Evolutionary conservation across 2,888 invertebrate genomes (phyloP).

Genomic region (Panopea generosa): DNA sequence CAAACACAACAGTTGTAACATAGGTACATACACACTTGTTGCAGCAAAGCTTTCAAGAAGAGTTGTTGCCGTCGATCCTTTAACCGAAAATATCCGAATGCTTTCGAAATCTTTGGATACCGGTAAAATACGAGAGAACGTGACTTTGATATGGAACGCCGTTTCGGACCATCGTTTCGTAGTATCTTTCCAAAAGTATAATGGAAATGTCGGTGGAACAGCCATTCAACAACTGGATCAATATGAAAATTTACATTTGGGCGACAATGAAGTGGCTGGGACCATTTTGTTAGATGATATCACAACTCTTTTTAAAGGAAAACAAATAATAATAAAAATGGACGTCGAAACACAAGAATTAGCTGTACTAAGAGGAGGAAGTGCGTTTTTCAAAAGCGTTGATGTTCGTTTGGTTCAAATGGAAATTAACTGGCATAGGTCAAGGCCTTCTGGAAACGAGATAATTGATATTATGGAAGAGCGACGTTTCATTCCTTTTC

Average conservation of each 20-base stretch:
- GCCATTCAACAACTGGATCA: too few relatives aligned
- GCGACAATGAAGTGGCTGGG: too few relatives aligned
- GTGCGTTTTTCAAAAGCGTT: conserved; percentile 62
- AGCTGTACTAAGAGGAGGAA: conserved; percentile 62
- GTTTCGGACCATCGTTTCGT: conserved; percentile 5
- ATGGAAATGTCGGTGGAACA: too few relatives aligned
- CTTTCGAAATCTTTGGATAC: neutral
- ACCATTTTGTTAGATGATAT: conserved; percentile 71
- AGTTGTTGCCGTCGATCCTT: conserved; percentile 2
- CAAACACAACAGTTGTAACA: conserved; percentile 11
- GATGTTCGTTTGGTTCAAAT: conserved; percentile 72
- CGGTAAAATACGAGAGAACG: neutral
- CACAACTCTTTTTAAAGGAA: conserved; percentile 45
- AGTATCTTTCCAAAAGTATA: too few relatives aligned
- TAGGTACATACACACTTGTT: conserved; percentile 4
- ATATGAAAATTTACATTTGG: too few relatives aligned
- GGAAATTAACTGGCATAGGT: conserved; percentile 72
- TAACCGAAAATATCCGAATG: conserved; percentile 10
- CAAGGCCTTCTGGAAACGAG: conserved; percentile 40
- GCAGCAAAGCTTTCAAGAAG: neutral
- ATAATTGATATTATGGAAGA: conserved; percentile 62
- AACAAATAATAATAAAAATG: conserved; percentile 72
- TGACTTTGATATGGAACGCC: conserved; percentile 18
- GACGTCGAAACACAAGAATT: conserved; percentile 76
- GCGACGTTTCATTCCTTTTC: too few relatives aligned